phyloP scores from a whole-genome alignment of 1,140 invertebrate species.

The Drosophila varians region DNA sequence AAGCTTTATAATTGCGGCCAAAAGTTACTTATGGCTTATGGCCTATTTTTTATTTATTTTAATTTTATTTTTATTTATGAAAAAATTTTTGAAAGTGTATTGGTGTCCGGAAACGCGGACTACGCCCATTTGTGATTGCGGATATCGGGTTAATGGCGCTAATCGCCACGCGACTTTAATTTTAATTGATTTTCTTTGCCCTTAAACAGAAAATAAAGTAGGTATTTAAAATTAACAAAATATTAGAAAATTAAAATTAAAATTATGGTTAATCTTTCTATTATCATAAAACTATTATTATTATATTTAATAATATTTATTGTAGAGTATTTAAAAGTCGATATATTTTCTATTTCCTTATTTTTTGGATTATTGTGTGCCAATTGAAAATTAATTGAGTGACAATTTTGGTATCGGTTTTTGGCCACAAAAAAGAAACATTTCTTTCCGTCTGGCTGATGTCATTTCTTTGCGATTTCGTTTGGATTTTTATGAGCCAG shows the following conservation, averaged over 20 bases:
- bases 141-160: slow-evolving; percentile 65
- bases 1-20: not conserved
- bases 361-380: slow-evolving; percentile 45
- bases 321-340: slow-evolving; percentile 25
- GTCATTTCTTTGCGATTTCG: slow-evolving; percentile 41
- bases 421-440: slow-evolving; percentile 12
- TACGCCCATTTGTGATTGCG: slow-evolving; percentile 38
- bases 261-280: no score
- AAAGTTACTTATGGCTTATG: not conserved
- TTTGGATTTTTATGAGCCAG: slow-evolving; percentile 47
- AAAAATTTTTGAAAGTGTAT: not conserved
- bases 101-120: slow-evolving; percentile 45
- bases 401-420: slow-evolving; percentile 51
- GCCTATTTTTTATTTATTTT: not conserved
- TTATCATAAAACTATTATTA: no score
- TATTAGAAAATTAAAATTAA: not conserved
- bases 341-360: not conserved
- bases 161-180: slow-evolving; percentile 69
- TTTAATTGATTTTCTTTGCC: slow-evolving; percentile 46
- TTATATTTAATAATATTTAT: not conserved
- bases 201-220: not conserved
- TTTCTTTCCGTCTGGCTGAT: slow-evolving; percentile 45
- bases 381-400: slow-evolving; percentile 71
- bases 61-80: not conserved
- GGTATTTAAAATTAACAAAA: not conserved